Conservation (phyloP, 2,888 invertebrate species). For the Neoaliturus tenellus region DNA sequence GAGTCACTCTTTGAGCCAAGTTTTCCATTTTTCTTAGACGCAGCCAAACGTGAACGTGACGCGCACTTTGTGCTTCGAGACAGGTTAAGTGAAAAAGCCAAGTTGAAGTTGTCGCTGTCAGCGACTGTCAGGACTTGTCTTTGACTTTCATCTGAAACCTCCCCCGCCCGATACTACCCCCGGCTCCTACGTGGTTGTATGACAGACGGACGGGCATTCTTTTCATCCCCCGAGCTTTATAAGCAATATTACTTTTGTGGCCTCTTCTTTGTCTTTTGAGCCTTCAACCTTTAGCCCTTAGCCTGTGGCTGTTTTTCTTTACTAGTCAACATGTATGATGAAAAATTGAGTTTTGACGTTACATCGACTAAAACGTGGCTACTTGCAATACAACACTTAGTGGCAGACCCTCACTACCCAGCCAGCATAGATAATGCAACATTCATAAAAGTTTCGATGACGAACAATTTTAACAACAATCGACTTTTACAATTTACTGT, state of each 20-base stretch:
- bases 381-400: no score
- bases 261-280: neutral
- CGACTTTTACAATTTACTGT: no score
- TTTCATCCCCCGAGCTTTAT: neutral
- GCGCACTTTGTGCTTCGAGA: constrained; percentile 6
- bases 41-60: constrained; percentile 24
- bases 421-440: no score
- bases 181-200: neutral
- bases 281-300: neutral
- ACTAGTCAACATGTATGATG: neutral
- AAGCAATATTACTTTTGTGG: constrained; percentile 6
- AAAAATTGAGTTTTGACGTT: neutral
- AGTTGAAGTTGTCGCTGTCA: constrained; percentile 38
- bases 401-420: no score
- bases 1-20: constrained; percentile 38
- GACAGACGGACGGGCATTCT: constrained; percentile 10
- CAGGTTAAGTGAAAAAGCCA: constrained; percentile 53
- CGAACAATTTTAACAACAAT: no score
- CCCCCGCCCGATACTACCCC: neutral
- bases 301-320: neutral
- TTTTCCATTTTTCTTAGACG: constrained; percentile 32
- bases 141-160: constrained; percentile 15
- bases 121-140: constrained; percentile 34
- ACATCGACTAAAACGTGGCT: neutral
- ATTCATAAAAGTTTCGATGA: no score